Evolutionary conservation across 2,888 invertebrate species (phyloP), one percentile per base, ranked within the genome.

Genomic region (Pristionchus exspectatus): DNA sequence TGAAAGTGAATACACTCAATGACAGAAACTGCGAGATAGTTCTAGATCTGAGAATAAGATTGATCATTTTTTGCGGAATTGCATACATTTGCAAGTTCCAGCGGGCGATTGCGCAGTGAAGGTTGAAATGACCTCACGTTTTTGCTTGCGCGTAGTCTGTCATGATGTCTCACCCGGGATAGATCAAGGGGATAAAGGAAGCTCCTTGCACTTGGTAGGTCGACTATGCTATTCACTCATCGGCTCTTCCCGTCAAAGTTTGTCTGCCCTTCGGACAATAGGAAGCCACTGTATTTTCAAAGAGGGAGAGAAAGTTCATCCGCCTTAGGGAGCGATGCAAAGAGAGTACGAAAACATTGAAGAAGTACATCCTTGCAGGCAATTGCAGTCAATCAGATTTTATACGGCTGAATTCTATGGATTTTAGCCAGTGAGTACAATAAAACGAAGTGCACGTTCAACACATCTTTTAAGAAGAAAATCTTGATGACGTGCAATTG

Each of bases 261-360:
- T 81, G 81, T 27, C n/a, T 54, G 81, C 50, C 81, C 81, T 81
- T 81, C 44, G 50, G 50, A 81, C 81, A 44, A 44, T 81, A n/a
- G 81, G 81, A 54, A 14, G 81, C 12, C 18, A n/a, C 81, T 12
- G 81, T 74, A 38, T 74, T 74, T 74, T 74, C 38, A 74, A 74
- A 74, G 69, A 18, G 30, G 9, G 69, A 14, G 16, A 21, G 74
- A 74, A 74, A 74, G 74, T 74, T 38, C 74, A 74, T 74, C 74
- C 33, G 74, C 74, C 74, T 74, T 74, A 81, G 50, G 81, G 81
- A 77, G 21, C 1, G 72, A 44, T 44, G 77, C n/a, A 21, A 21
- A 21, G 38, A 77, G 81, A 54, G 81, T 24, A 81, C n/a, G 50
- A 54, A n/a, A 72, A 33, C 30, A 72, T 33, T 30, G 72, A 30